A percentile compares a stretch with the other conserved stretches of the same genome.
phyloP scores from a whole-genome alignment of 2,113 vertebrate species.

The Prolemur simus region DNA sequence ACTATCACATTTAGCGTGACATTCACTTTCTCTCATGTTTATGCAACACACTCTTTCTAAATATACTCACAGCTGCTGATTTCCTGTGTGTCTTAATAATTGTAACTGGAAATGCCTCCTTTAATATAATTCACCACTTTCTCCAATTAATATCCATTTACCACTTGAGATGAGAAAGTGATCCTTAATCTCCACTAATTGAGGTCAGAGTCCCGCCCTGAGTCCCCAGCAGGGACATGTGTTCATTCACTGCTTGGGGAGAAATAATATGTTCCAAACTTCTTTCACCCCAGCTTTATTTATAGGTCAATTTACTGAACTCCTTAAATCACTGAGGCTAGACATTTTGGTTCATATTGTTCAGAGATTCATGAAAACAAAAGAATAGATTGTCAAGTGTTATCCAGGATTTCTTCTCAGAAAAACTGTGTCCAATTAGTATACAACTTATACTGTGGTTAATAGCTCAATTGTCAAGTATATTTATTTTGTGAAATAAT shows the following conservation, averaged over 20 bases:
- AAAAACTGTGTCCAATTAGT: not conserved
- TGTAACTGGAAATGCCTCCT: not conserved
- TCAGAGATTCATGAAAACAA: not conserved
- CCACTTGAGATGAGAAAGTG: not conserved
- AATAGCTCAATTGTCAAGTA: not conserved
- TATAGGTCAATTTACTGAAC: not conserved
- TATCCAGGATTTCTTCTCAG: not conserved
- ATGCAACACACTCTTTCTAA: not conserved
- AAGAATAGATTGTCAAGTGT: not conserved
- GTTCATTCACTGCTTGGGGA: not conserved
- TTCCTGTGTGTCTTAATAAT: not conserved
- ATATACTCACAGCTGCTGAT: too few species aligned
- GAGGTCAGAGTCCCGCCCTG: not conserved
- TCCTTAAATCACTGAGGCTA: not conserved
- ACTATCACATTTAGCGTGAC: not conserved
- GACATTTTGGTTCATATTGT: not conserved
- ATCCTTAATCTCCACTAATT: not conserved
- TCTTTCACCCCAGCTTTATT: not conserved
- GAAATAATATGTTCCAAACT: not conserved
- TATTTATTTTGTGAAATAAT: not conserved
- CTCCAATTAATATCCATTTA: not conserved
- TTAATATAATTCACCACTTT: not conserved
- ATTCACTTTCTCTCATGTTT: not conserved
- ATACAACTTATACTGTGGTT: not conserved
- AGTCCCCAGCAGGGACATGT: too few species aligned